A percentile compares a stretch with the other conserved stretches of the same genome.
Evolutionary conservation across 2,888 invertebrate genomes (phyloP).

Genomic region (Meganola albula): DNA sequence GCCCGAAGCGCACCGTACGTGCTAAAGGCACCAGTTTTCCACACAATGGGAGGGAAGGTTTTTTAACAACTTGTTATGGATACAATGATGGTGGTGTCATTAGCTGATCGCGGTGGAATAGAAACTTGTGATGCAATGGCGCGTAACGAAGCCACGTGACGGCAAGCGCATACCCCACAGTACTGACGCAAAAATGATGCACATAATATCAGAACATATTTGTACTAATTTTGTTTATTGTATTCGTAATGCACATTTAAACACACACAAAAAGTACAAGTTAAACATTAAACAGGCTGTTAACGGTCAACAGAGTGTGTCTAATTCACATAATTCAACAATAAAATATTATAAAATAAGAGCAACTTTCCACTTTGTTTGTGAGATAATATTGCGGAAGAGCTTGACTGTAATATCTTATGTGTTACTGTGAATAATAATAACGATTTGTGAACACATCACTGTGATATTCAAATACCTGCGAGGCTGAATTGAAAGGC

Average conservation of each 20-base stretch:
- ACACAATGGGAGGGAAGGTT: not conserved
- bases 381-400: slow-evolving; percentile 36
- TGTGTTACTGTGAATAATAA: slow-evolving; percentile 35
- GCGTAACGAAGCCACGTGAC: slow-evolving; percentile 53
- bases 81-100: slow-evolving; percentile 39
- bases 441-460: slow-evolving; percentile 25
- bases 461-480: no score
- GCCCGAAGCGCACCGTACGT: no score
- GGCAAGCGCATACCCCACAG: slow-evolving; percentile 46
- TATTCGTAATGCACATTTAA: slow-evolving; percentile 2
- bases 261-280: slow-evolving; percentile 20
- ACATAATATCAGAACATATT: not conserved
- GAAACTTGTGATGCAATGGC: slow-evolving; percentile 58
- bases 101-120: slow-evolving; percentile 46
- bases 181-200: slow-evolving; percentile 31
- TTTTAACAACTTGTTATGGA: slow-evolving; percentile 16
- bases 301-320: slow-evolving; percentile 27
- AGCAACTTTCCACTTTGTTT: slow-evolving; percentile 36
- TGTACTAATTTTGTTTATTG: not conserved
- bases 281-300: slow-evolving; percentile 19
- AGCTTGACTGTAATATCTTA: slow-evolving; percentile 31
- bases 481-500: no score
- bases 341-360: slow-evolving; percentile 33
- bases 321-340: slow-evolving; percentile 26
- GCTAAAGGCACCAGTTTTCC: not conserved